Evolutionary conservation across 2,797 vertebrate species (phyloP).

Genomic region (Poliocrania exsul): DNA sequence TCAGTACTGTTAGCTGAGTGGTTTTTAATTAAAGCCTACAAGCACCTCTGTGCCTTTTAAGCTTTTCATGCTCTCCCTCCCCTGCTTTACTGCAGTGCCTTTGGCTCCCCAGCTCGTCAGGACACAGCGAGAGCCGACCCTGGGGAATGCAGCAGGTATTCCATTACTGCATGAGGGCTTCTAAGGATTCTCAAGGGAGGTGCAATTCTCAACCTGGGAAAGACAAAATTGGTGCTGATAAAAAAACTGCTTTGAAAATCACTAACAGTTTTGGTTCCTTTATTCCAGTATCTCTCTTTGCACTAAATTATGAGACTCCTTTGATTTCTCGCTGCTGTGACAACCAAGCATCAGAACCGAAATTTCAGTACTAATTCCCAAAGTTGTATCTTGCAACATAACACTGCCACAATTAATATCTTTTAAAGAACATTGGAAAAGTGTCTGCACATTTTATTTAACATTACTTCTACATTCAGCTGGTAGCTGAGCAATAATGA

Average conservation of each 20-base stretch:
- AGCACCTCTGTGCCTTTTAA: background rate
- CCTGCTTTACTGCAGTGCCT: background rate
- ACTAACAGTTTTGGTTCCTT: background rate
- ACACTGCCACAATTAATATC: slow-evolving; percentile 47
- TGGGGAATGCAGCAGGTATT: background rate
- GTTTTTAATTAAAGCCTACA: background rate
- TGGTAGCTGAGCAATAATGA: slow-evolving; percentile 78
- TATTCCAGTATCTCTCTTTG: background rate
- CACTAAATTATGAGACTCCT: background rate
- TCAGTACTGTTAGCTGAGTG: background rate
- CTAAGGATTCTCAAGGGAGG: background rate
- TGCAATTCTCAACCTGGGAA: background rate
- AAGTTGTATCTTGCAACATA: slow-evolving; percentile 68
- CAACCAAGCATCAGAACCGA: background rate
- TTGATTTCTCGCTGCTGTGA: background rate
- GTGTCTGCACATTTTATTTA: slow-evolving; percentile 74
- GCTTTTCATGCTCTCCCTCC: background rate
- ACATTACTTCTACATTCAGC: slow-evolving; percentile 86
- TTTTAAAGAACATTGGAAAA: slow-evolving; percentile 58
- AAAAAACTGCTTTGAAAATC: background rate
- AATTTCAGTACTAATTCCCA: background rate
- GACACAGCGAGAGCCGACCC: rapidly evolving
- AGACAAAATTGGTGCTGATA: background rate
- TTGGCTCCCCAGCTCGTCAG: background rate
- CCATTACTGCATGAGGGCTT: background rate